Conservation (phyloP, 37 sponge, comb jelly and placozoan genomes). For the Crambe crambe region DNA sequence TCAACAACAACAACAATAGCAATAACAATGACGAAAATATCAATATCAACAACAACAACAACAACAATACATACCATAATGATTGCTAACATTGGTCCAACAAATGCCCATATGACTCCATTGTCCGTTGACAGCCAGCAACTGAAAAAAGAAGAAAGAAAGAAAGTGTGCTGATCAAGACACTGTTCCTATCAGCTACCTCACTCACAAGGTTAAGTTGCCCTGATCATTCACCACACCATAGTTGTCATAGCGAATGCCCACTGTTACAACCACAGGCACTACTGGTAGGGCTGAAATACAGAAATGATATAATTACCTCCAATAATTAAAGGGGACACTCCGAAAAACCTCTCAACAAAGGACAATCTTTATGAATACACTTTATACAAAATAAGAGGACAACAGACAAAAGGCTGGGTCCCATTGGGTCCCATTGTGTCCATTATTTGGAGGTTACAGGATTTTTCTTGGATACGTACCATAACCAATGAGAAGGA, state of each 20-base stretch:
- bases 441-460: no score
- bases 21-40: no score
- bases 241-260: constrained; percentile 22
- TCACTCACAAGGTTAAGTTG: constrained; percentile 26
- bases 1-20: no score
- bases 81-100: constrained; percentile 50
- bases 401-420: no score
- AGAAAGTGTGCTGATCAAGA: background rate
- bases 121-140: constrained; percentile 57
- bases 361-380: no score
- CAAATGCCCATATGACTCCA: constrained; percentile 64
- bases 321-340: no score
- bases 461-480: no score
- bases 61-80: constrained; percentile 41
- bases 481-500: constrained; percentile 53
- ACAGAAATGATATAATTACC: background rate
- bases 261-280: constrained; percentile 48
- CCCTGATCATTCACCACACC: constrained; percentile 22
- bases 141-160: constrained; percentile 15
- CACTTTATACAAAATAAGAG: no score
- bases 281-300: constrained; percentile 33
- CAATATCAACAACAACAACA: background rate
- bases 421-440: no score
- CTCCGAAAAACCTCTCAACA: no score
- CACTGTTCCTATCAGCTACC: no score